phyloP scores from a whole-genome alignment of 2,113 vertebrate species.

The Reinhardtius hippoglossoides region DNA sequence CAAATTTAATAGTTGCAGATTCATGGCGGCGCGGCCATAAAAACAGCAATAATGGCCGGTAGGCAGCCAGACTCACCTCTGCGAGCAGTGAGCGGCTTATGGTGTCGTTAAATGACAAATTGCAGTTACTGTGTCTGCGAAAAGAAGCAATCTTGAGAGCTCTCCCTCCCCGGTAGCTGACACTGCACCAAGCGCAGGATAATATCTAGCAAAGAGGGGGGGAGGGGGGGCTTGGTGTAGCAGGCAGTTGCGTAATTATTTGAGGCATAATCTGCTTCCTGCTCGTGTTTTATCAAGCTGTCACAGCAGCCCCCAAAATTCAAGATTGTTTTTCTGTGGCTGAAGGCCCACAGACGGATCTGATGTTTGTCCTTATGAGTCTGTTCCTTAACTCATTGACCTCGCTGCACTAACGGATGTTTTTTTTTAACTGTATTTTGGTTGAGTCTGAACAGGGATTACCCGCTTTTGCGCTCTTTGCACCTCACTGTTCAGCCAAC shows the following conservation, averaged over 20 bases:
- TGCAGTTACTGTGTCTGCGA: conserved; percentile 58
- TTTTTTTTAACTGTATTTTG: conserved; percentile 44
- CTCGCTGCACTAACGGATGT: neutral
- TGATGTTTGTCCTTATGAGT: conserved; percentile 8
- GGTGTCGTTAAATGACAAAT: conserved; percentile 48
- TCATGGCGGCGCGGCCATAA: conserved; percentile 42
- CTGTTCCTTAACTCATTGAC: conserved; percentile 14
- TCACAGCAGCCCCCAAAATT: conserved; percentile 9
- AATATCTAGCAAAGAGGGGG: conserved; percentile 34
- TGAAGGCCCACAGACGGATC: neutral
- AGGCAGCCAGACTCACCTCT: conserved; percentile 44
- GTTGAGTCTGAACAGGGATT: too few relatives aligned
- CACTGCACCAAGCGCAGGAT: conserved; percentile 58
- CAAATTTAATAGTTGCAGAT: conserved; percentile 54
- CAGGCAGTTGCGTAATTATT: conserved; percentile 63
- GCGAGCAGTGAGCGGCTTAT: conserved; percentile 31
- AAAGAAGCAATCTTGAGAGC: conserved; percentile 44
- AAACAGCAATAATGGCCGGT: conserved; percentile 35
- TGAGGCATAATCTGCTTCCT: conserved; percentile 58
- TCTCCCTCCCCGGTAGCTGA: conserved; percentile 45
- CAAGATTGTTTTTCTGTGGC: conserved; percentile 2
- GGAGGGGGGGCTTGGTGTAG: conserved; percentile 39
- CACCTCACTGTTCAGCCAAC: conserved; percentile 33
- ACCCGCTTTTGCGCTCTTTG: conserved; percentile 1
- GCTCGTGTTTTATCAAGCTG: conserved; percentile 41